phyloP scores from a whole-genome alignment of 1,140 invertebrate genomes.

The Melitaea cinxia region DNA sequence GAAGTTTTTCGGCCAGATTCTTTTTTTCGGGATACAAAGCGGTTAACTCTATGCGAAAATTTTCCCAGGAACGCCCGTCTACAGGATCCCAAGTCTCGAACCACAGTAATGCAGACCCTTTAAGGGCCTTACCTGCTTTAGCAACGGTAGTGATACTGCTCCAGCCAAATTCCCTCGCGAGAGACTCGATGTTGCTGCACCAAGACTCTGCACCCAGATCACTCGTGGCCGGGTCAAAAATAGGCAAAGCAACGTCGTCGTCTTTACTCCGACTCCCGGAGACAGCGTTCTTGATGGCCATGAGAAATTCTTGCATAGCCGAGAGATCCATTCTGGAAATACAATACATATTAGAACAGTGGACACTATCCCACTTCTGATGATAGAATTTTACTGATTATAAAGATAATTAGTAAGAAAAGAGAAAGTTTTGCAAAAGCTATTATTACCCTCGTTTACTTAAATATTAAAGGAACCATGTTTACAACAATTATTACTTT shows the following conservation, averaged over 20 bases:
- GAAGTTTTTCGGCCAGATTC: slow-evolving; percentile 38
- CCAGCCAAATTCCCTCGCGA: slow-evolving; percentile 21
- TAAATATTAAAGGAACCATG: too few species aligned
- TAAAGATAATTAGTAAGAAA: too few species aligned
- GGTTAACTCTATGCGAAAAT: slow-evolving; percentile 10
- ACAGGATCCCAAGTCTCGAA: slow-evolving; percentile 41
- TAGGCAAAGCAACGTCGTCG: slow-evolving; percentile 38
- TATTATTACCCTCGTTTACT: too few species aligned
- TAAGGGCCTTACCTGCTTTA: slow-evolving; percentile 42
- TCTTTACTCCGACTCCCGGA: background rate
- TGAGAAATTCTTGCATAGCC: slow-evolving; percentile 18
- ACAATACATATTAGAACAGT: too few species aligned
- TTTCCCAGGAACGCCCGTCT: slow-evolving; percentile 27
- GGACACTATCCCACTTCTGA: too few species aligned
- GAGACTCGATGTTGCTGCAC: slow-evolving; percentile 33
- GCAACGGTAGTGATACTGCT: slow-evolving; percentile 30
- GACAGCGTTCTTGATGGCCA: slow-evolving; percentile 27
- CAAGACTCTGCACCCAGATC: slow-evolving; percentile 37
- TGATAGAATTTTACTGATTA: too few species aligned
- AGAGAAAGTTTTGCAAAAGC: too few species aligned
- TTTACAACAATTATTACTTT: too few species aligned
- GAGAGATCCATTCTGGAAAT: slow-evolving; percentile 5
- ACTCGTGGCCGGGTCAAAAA: slow-evolving; percentile 32
- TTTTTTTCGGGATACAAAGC: slow-evolving; percentile 31
- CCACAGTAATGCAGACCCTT: slow-evolving; percentile 42